These are phyloP conservation scores for Drosophila trichaetosa DNA, from an alignment of 2,888 invertebrate genomes.

Conservation along the genomic window DNA sequence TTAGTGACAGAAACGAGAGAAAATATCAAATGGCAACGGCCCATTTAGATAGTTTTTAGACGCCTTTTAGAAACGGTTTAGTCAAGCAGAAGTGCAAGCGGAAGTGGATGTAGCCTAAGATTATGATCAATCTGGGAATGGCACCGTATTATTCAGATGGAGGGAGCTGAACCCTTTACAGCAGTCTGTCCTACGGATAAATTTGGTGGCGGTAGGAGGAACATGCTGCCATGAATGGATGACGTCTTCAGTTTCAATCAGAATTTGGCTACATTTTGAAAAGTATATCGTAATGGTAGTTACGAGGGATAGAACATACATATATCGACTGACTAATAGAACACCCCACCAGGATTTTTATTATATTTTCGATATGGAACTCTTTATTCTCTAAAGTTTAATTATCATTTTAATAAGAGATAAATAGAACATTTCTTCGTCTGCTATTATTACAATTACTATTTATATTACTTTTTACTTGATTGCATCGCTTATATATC, in stretches of 20 bases:
- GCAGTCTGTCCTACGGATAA: neutral
- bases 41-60: neutral
- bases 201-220: neutral
- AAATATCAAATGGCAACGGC: neutral
- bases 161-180: neutral
- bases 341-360: neutral
- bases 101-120: neutral
- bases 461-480: neutral
- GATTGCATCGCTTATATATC: neutral
- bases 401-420: too few relatives aligned
- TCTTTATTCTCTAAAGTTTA: neutral
- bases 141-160: neutral
- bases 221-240: too few relatives aligned
- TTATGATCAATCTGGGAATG: neutral
- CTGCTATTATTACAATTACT: neutral
- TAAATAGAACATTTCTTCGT: neutral
- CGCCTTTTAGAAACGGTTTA: too few relatives aligned
- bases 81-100: neutral
- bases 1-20: neutral
- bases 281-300: fast-evolving
- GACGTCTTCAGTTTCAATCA: neutral
- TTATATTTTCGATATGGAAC: neutral
- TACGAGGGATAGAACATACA: fast-evolving
- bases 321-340: neutral
- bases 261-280: neutral